Base-by-base conservation (phyloP, 2,113 vertebrate genomes). In the Labrus mixtus region DNA sequence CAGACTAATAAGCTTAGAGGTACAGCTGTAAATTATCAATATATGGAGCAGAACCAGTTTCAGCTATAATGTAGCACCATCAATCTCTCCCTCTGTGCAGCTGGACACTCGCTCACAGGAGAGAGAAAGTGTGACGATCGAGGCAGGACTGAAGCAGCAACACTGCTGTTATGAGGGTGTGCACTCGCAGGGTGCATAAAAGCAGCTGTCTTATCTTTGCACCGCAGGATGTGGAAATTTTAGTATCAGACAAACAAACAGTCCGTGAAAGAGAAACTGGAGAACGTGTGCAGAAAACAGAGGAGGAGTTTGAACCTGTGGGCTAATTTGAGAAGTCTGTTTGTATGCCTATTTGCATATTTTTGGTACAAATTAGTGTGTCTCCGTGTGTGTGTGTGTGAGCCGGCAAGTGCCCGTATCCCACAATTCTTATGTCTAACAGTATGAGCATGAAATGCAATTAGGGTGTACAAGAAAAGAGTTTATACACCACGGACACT, bases 21-120 rank as follows among this genome's bases (percentile, higher is more conserved):
- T 25, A 51, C n/a, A 73, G 69, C 73, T 46, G 75, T 83, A 79
- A 89, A 88, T 68, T 22, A 75, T 84, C 25, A 33, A 79, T 77
- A 73, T 72, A 76, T 83, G 78, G 76, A 76, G 55, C 64, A 60
- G 48, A 60, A 82, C 41, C 75, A 23, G 37, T 73, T 90, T 58
- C 67, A 48, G 46, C 79, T 77, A 68, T 57, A 76, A 77, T 66
- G 76, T 72, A 73, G 45, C 29, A 23, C 74, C 73, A 75, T 82
- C 68, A 33, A 61, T 70, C 60, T 81, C n/a, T 10, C 45, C 54
- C 36, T 10, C 22, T 43, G 57, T 50, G 2, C 41, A 65, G 57
- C 61, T 51, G 65, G 64, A 78, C 79, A 55, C 20, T 77, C 68
- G 82, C 57, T 83, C 78, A 73, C 46, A 75, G 48, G 81, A 83